Conservation (phyloP, 2,797 vertebrate species). For the Hybognathus amarus region DNA sequence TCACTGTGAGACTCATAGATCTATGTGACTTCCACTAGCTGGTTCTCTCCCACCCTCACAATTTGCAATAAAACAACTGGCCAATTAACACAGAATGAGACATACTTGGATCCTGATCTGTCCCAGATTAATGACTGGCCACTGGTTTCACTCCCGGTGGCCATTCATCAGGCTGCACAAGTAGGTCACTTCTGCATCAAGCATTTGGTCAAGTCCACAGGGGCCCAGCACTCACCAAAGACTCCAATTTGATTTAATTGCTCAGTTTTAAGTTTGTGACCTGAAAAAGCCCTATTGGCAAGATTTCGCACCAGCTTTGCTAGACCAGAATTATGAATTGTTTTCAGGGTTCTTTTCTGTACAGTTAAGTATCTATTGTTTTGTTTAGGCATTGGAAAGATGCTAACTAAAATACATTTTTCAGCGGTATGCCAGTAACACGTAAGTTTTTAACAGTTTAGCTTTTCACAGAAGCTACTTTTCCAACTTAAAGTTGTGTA, state of each 20-base stretch:
- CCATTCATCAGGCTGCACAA: slow-evolving; percentile 94
- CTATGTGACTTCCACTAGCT: slow-evolving; percentile 83
- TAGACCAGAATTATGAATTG: slow-evolving; percentile 7
- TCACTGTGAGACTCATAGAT: slow-evolving; percentile 74
- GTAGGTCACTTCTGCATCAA: slow-evolving; percentile 88
- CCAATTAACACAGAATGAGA: slow-evolving; percentile 80
- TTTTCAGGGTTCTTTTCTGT: background rate
- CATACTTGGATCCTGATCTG: slow-evolving; percentile 88
- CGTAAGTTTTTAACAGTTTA: slow-evolving; percentile 2
- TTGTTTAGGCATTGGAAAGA: background rate
- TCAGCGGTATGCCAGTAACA: background rate
- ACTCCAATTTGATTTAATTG: slow-evolving; percentile 91
- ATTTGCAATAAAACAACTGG: slow-evolving; percentile 78
- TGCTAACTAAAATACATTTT: background rate
- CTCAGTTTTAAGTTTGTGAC: slow-evolving; percentile 79
- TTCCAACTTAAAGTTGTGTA: background rate
- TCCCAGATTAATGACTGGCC: slow-evolving; percentile 84
- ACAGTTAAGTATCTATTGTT: slow-evolving; percentile 12
- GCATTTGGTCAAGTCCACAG: slow-evolving; percentile 73
- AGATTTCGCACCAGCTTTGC: slow-evolving; percentile 80
- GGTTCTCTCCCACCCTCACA: slow-evolving; percentile 61
- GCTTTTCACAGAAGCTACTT: background rate
- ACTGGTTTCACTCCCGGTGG: slow-evolving; percentile 82
- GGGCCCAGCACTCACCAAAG: slow-evolving; percentile 76
- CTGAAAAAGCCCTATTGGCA: slow-evolving; percentile 69